Conservation (phyloP, 2,113 vertebrate genomes). For the Sturnira hondurensis region DNA sequence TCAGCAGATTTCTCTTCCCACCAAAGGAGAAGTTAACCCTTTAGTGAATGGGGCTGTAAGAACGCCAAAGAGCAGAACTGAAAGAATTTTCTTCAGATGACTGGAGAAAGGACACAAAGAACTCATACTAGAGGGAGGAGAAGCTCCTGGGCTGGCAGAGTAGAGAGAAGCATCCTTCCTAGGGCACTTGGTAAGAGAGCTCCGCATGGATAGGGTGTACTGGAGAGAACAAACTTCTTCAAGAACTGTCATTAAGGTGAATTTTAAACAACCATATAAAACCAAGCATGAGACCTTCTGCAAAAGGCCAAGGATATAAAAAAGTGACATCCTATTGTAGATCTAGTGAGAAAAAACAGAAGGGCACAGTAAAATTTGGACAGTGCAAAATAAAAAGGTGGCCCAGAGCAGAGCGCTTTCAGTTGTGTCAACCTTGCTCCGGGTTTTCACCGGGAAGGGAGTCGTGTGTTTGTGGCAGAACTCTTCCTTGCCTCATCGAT, state of each 20-base stretch:
- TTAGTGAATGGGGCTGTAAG: background rate
- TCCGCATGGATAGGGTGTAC: background rate
- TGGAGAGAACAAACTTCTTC: background rate
- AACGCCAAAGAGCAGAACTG: background rate
- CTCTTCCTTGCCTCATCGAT: background rate
- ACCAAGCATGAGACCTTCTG: background rate
- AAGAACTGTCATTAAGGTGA: background rate
- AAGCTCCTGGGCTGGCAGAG: background rate
- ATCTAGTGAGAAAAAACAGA: background rate
- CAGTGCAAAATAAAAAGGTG: background rate
- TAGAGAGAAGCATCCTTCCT: background rate
- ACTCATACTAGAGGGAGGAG: background rate
- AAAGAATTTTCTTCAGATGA: background rate
- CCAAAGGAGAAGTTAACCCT: background rate
- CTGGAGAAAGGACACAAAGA: background rate
- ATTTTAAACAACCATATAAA: background rate
- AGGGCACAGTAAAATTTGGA: background rate
- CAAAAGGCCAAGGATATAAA: background rate
- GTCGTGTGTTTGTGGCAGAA: background rate
- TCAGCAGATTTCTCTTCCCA: background rate
- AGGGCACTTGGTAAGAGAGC: background rate
- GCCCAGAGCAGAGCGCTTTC: background rate
- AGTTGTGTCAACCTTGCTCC: background rate
- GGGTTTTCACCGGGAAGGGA: background rate
- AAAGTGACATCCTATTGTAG: background rate